Evolutionary conservation across 64 coral and sea anemone genomes (phyloP), one percentile per base, ranked within the genome.

Genomic region (Acropora yongei): DNA sequence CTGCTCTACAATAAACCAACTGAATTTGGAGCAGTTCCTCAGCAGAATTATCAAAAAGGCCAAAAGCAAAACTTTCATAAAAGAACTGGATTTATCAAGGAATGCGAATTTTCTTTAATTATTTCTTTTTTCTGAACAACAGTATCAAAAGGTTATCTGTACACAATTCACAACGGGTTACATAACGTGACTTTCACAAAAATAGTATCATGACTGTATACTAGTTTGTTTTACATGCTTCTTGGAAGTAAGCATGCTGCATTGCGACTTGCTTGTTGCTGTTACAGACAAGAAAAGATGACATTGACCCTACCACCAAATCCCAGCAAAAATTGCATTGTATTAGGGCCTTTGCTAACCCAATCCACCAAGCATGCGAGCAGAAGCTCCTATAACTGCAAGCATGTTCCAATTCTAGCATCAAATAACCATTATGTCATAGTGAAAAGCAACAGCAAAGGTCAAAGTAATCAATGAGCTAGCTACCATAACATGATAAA

Each of bases 61-160:
- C 30, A 63, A 12, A 63, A 14, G 60, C 13, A 63, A 63, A 63
- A 63, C 60, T 63, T 8, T 13, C 11, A 63, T 63, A 12, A 63
- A 63, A 63, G 11, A 7, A 63, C 60, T 11, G 60, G 16, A 63
- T 63, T 30, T 30, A 30, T 30, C 30, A 30, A 30, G 30, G 30
- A 30, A 30, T 30, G 30, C 30, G 30, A 30, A 30, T 30, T 30
- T 30, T 30, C 30, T 30, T 68, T 84, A 68, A 84, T 68, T 68
- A 68, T 71, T 44, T 71, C 7, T 49, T 45, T 47, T 68, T 7
- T 48, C 49, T 9, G 44, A 1, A 71, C 63, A 43, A 85, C 65
- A 49, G n/a, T 71, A 85, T 85, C 82, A 85, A 85, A 85, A 69
- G 4, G 40, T 60, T 83, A 83, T 48, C 82, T 85, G 45, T 85